A percentile compares a stretch with the other conserved stretches of the same genome.
phyloP scores from a whole-genome alignment of 2,113 vertebrate genomes.

The Colossoma macropomum region DNA sequence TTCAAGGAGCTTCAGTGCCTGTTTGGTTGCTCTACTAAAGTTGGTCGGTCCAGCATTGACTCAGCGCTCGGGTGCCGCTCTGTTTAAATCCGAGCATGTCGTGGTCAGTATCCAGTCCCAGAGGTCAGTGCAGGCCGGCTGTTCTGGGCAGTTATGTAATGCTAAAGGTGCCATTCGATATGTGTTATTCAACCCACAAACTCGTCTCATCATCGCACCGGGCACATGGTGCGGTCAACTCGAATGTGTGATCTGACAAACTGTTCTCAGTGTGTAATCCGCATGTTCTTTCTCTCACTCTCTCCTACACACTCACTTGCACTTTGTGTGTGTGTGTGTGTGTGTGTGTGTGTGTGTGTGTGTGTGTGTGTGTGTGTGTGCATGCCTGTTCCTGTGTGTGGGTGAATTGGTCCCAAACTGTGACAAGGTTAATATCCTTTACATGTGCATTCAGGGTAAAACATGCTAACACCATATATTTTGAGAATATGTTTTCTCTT shows the following conservation, averaged over 20 bases:
- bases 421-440: background rate
- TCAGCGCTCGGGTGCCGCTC: background rate
- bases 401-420: constrained; percentile 22
- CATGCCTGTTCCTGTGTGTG: constrained; percentile 2
- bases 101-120: background rate
- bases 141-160: background rate
- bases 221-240: constrained; percentile 23
- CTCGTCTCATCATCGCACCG: constrained; percentile 18
- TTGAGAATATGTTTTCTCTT: too few relatives aligned
- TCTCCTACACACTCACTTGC: constrained; percentile 18
- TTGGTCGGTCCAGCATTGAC: background rate
- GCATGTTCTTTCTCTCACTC: constrained; percentile 36
- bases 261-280: constrained; percentile 41
- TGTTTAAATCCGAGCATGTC: background rate
- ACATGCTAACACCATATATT: background rate
- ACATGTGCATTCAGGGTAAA: background rate
- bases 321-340: too few relatives aligned
- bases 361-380: background rate
- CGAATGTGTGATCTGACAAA: constrained; percentile 25
- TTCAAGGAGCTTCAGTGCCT: background rate
- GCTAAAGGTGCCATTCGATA: constrained; percentile 23
- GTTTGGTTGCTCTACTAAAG: background rate
- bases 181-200: constrained; percentile 36
- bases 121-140: constrained; percentile 6
- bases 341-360: background rate